A percentile compares a stretch with the other conserved stretches of the same genome.
Conservation (phyloP, 1,140 invertebrate genomes). For the Scaptomyza hsui region DNA sequence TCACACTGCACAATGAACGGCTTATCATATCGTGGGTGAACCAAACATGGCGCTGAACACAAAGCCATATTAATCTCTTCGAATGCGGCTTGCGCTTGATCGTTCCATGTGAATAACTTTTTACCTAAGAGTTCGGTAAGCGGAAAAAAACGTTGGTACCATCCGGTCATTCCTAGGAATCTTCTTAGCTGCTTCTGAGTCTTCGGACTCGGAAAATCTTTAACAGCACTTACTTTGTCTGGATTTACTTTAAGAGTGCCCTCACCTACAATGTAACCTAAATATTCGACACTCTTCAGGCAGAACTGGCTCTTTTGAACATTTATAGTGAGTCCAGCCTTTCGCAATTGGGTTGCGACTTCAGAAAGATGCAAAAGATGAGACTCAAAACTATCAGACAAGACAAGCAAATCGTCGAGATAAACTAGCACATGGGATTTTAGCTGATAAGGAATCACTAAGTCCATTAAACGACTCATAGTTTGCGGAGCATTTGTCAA, state of each 20-base stretch:
- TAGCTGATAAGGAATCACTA: background rate
- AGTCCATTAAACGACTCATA: background rate
- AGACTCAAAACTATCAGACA: background rate
- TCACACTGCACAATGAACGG: constrained; percentile 80
- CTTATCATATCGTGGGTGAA: constrained; percentile 71
- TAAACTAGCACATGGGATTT: background rate
- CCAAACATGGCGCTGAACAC: constrained; percentile 64
- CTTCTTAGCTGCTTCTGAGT: background rate
- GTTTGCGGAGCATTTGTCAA: constrained; percentile 12
- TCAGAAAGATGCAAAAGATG: background rate
- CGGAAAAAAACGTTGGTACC: constrained; percentile 54
- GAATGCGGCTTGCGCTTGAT: constrained; percentile 73
- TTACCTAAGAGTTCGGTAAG: constrained; percentile 14
- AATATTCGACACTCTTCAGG: constrained; percentile 1
- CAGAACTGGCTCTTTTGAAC: background rate
- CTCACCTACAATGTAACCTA: constrained; percentile 8
- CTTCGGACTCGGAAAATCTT: background rate
- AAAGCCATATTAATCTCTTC: constrained; percentile 1
- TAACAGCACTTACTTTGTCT: background rate
- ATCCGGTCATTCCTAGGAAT: background rate
- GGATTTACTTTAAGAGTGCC: constrained; percentile 4
- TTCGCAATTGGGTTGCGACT: background rate
- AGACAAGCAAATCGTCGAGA: background rate
- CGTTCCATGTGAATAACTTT: constrained; percentile 1
- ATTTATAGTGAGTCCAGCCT: constrained; percentile 3